phyloP scores from a whole-genome alignment of 2,797 vertebrate species.

The Tangara arthus region DNA sequence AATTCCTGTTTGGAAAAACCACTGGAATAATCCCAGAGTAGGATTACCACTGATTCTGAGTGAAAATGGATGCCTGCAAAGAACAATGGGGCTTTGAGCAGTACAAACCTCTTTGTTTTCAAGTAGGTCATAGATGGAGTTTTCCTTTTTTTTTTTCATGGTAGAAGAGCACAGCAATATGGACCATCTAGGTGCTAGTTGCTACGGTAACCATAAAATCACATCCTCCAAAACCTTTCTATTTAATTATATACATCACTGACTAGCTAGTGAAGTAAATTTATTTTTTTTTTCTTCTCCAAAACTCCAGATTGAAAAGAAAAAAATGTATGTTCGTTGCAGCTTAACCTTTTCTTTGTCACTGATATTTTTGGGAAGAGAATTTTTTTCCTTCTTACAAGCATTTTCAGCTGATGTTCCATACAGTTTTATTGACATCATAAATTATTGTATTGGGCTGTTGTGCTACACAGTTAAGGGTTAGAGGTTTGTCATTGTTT shows the following conservation, averaged over 20 bases:
- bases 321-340: neutral
- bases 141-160: neutral
- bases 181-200: slow-evolving; percentile 19
- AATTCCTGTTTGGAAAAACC: neutral
- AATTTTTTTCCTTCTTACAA: neutral
- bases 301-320: neutral
- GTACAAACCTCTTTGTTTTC: slow-evolving; percentile 2
- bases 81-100: neutral
- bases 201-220: slow-evolving; percentile 26
- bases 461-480: slow-evolving; percentile 3
- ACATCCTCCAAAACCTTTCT: slow-evolving; percentile 26
- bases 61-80: neutral
- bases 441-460: slow-evolving; percentile 18
- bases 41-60: neutral
- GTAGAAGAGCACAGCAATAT: neutral
- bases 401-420: neutral
- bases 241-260: slow-evolving; percentile 47
- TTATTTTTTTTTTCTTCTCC: neutral
- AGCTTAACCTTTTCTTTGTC: neutral
- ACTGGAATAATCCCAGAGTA: neutral
- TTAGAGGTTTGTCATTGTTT: slow-evolving; percentile 55
- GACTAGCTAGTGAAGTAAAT: neutral
- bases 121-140: neutral
- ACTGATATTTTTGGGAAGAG: neutral
- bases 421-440: slow-evolving; percentile 6